Percentiles rank a stretch among this genome's conserved stretches.
Evolutionary conservation across 2,797 vertebrate species (phyloP).

Genomic region (Brotula barbata): DNA sequence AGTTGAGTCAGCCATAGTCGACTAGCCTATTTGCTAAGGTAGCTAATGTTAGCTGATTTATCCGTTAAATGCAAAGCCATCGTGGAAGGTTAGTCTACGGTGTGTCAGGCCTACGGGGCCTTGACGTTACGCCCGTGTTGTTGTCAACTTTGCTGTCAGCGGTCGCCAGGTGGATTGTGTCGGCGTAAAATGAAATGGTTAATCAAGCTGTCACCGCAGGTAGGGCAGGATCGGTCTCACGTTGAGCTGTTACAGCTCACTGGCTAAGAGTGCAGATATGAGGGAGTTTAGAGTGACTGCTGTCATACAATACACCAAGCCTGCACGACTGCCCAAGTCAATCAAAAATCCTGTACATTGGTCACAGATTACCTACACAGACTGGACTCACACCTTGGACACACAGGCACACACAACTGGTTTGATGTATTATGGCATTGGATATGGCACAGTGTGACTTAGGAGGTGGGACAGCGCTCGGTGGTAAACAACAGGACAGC

Average conservation of each 20-base stretch:
- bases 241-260: constrained; percentile 9
- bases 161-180: constrained; percentile 6
- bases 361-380: constrained; percentile 1
- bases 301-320: constrained; percentile 57
- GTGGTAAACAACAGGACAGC: too few relatives aligned
- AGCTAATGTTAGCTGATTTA: constrained; percentile 25
- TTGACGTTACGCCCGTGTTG: constrained; percentile 34
- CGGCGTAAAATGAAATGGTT: neutral
- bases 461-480: too few relatives aligned
- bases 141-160: constrained; percentile 48
- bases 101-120: constrained; percentile 44
- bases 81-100: constrained; percentile 44
- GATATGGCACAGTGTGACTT: too few relatives aligned
- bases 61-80: constrained; percentile 17
- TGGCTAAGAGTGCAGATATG: constrained; percentile 35
- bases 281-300: constrained; percentile 25
- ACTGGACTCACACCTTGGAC: too few relatives aligned
- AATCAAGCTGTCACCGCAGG: constrained; percentile 1
- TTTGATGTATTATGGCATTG: too few relatives aligned
- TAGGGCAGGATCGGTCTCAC: constrained; percentile 10
- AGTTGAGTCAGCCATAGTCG: constrained; percentile 12
- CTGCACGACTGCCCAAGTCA: constrained; percentile 64
- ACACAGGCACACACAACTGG: too few relatives aligned
- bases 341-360: constrained; percentile 41
- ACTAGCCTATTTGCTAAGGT: constrained; percentile 20